These are phyloP conservation scores for Odontamblyopus rebecca DNA, from an alignment of 2,797 vertebrate species.

Conservation along the genomic window DNA sequence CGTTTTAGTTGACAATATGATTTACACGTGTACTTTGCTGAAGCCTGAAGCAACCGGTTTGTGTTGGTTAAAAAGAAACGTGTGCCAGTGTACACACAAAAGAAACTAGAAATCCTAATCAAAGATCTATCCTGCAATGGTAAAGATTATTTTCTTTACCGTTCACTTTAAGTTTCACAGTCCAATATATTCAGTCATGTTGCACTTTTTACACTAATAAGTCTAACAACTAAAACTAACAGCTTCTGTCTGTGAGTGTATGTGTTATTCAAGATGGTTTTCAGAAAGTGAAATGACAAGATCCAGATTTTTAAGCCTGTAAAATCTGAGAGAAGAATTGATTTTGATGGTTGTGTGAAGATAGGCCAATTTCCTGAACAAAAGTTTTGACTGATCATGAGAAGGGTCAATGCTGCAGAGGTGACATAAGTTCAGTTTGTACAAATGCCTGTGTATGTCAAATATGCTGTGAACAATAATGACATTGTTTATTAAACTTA, in stretches of 20 bases:
- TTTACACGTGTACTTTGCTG: neutral
- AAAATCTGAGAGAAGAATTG: constrained; percentile 2
- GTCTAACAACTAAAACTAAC: neutral
- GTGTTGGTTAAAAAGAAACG: neutral
- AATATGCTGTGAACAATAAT: constrained; percentile 36
- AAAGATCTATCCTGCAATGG: neutral
- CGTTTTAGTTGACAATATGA: constrained; percentile 26
- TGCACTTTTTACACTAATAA: constrained; percentile 4
- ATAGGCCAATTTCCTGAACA: neutral
- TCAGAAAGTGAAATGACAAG: constrained; percentile 8
- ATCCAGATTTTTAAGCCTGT: constrained; percentile 7
- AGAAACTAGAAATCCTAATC: neutral
- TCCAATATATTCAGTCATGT: neutral
- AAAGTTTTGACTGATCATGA: neutral
- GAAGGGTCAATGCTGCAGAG: constrained; percentile 17
- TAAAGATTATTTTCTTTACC: neutral
- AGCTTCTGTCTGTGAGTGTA: constrained; percentile 65
- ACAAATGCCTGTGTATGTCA: constrained; percentile 37
- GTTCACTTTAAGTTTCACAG: neutral
- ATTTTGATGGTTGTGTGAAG: neutral
- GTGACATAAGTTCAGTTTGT: constrained; percentile 12
- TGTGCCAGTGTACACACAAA: neutral
- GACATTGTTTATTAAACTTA: constrained; percentile 47
- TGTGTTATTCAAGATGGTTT: constrained; percentile 8
- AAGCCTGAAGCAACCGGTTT: neutral